Conservation (phyloP, 1,140 invertebrate species). For the Lycorma delicatula region DNA sequence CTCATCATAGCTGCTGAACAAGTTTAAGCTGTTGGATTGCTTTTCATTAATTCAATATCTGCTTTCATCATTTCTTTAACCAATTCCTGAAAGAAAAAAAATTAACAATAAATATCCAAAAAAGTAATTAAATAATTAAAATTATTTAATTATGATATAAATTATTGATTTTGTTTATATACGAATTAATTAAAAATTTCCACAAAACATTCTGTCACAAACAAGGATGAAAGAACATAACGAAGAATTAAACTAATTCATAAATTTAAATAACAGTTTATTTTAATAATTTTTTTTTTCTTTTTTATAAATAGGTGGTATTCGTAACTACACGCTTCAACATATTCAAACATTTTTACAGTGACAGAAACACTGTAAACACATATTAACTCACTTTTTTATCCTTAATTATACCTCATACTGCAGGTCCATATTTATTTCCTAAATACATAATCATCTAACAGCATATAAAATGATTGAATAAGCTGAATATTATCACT, state of each 20-base stretch:
- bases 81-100: constrained; percentile 51
- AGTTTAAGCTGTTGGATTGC: constrained; percentile 78
- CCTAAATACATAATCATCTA: too few species aligned
- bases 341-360: too few species aligned
- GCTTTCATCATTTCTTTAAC: constrained; percentile 95
- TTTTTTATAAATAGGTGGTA: too few species aligned
- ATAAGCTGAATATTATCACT: too few species aligned
- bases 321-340: too few species aligned
- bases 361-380: too few species aligned
- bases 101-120: background rate
- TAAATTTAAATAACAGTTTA: background rate
- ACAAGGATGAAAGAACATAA: background rate
- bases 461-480: too few species aligned
- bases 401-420: too few species aligned
- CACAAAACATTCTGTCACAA: background rate
- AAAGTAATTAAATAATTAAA: background rate
- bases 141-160: background rate
- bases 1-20: too few species aligned
- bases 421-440: too few species aligned
- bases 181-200: background rate
- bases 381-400: too few species aligned
- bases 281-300: background rate
- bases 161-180: background rate
- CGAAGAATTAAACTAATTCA: background rate
- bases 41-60: constrained; percentile 87